Percentiles rank a stretch among this genome's conserved stretches.
phyloP scores from a whole-genome alignment of 2,888 invertebrate genomes.

The Hemaris fuciformis region DNA sequence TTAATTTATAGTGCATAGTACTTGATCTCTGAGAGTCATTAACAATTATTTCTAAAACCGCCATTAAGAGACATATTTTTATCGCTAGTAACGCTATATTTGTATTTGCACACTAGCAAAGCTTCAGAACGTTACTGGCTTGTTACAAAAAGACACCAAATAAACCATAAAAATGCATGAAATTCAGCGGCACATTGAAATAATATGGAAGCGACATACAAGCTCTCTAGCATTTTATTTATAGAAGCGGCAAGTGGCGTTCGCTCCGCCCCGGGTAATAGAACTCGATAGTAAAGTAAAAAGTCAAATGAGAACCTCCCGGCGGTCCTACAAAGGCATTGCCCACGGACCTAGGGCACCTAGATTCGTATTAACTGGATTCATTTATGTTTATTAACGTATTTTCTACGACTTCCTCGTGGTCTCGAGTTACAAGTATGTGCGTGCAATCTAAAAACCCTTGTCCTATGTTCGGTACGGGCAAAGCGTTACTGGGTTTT shows the following conservation, averaged over 20 bases:
- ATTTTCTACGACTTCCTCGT: too few species aligned
- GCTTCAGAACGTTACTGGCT: background rate
- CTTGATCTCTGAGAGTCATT: too few species aligned
- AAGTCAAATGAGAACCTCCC: constrained; percentile 32
- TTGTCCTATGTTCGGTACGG: too few species aligned
- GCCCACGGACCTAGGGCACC: background rate
- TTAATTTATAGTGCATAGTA: too few species aligned
- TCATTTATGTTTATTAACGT: background rate
- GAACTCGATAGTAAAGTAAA: constrained; percentile 27
- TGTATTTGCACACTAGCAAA: too few species aligned
- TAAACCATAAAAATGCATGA: background rate
- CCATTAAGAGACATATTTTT: too few species aligned
- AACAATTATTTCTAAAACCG: too few species aligned
- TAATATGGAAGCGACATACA: background rate
- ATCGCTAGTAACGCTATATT: too few species aligned
- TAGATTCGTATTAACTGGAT: background rate
- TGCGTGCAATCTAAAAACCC: too few species aligned
- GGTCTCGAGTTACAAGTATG: too few species aligned
- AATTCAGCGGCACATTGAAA: background rate
- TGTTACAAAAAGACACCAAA: background rate
- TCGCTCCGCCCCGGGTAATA: constrained; percentile 17
- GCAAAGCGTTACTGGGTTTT: too few species aligned
- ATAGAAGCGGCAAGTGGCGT: background rate
- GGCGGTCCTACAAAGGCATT: constrained; percentile 13
- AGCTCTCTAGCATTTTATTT: constrained; percentile 8